phyloP scores from a whole-genome alignment of 2,797 vertebrate genomes.

The Hemibagrus guttatus region DNA sequence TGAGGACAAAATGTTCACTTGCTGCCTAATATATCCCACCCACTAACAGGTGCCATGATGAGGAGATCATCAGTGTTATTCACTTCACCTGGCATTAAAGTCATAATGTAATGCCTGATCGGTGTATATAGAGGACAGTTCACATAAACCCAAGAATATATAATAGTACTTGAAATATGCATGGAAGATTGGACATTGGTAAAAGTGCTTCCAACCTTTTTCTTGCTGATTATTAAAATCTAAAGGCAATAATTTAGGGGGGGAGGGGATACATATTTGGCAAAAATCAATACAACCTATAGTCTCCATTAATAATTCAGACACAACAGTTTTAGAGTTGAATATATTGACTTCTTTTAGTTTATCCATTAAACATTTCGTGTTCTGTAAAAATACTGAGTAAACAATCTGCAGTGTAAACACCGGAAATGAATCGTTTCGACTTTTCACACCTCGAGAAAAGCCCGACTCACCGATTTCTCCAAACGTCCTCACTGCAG shows the following conservation, averaged over 20 bases:
- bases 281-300: background rate
- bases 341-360: background rate
- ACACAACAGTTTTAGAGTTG: background rate
- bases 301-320: background rate
- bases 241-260: no score
- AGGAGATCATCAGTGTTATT: no score
- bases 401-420: background rate
- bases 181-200: background rate
- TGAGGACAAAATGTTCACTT: no score
- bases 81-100: no score
- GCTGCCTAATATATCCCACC: no score
- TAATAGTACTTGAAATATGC: background rate
- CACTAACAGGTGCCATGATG: no score
- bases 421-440: background rate
- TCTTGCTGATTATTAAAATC: no score
- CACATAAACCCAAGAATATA: background rate
- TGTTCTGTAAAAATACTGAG: background rate
- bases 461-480: slow-evolving; percentile 68
- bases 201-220: background rate
- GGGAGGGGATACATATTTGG: no score
- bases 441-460: background rate
- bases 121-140: background rate
- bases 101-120: no score
- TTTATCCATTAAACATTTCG: background rate
- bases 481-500: slow-evolving; percentile 65